Conservation (phyloP, 2,113 vertebrate species). For the Hylia prasina region DNA sequence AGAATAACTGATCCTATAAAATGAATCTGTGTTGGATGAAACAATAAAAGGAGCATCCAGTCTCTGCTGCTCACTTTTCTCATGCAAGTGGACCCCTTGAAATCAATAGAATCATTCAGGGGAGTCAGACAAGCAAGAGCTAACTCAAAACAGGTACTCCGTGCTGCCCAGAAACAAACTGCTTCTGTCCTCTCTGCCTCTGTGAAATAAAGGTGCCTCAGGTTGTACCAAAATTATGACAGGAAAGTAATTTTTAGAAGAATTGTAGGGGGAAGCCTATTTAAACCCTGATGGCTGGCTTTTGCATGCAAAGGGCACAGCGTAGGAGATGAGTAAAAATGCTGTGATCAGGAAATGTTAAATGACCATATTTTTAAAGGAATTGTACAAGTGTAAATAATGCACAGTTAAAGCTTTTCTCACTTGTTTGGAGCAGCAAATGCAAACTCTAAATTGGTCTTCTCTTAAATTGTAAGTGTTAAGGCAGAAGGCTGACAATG, state of each 20-base stretch:
- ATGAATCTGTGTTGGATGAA: conserved; percentile 48
- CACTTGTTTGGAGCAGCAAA: background rate
- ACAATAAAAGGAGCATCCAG: conserved; percentile 60
- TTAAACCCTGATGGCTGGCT: background rate
- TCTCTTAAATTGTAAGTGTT: background rate
- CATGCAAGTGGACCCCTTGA: conserved; percentile 40
- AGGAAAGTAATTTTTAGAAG: background rate
- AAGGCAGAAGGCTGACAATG: background rate
- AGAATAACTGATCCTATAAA: conserved; percentile 57
- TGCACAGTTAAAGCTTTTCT: background rate
- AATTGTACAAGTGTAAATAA: background rate
- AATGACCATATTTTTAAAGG: background rate
- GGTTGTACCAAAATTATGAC: background rate
- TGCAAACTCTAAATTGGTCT: background rate
- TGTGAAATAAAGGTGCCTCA: conserved; percentile 14
- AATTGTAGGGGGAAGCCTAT: background rate
- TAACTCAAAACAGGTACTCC: conserved; percentile 56
- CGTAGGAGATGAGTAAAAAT: background rate
- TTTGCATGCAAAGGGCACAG: background rate
- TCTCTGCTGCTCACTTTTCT: conserved; percentile 49
- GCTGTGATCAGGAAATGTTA: background rate
- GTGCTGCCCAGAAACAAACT: conserved; percentile 47
- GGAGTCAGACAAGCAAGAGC: conserved; percentile 41
- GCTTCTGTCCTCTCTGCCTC: conserved; percentile 12
- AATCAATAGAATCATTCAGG: conserved; percentile 67